phyloP scores from a whole-genome alignment of 1,140 invertebrate genomes.

The Myzus persicae region DNA sequence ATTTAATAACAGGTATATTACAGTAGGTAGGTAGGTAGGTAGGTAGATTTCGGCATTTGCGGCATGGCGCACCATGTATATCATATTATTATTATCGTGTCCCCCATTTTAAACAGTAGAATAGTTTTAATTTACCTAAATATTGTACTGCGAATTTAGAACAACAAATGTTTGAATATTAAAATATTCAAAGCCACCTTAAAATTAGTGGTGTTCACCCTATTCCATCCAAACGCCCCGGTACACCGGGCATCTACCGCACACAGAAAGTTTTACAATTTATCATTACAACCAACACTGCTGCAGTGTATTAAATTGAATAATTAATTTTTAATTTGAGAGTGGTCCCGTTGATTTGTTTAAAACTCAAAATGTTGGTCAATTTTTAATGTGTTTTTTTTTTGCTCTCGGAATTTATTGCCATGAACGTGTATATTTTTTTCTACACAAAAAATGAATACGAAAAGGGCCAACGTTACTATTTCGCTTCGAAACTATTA shows the following conservation, averaged over 20 bases:
- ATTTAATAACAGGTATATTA: no score
- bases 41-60: neutral
- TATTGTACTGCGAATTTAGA: conserved; percentile 34
- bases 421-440: neutral
- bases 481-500: neutral
- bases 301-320: conserved; percentile 14
- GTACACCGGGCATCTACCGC: neutral
- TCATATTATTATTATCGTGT: neutral
- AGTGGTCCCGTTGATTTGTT: conserved; percentile 55
- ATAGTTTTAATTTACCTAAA: conserved; percentile 11
- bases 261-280: neutral
- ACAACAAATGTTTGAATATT: conserved; percentile 18
- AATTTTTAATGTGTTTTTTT: conserved; percentile 27
- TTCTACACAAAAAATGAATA: neutral
- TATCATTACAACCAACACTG: neutral
- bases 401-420: neutral
- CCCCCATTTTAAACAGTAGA: neutral
- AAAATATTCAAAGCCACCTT: neutral
- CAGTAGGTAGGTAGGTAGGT: no score
- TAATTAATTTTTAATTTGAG: conserved; percentile 50
- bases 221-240: neutral
- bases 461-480: neutral
- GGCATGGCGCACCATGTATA: neutral
- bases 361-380: conserved; percentile 17
- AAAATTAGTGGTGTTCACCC: conserved; percentile 20